phyloP scores from a whole-genome alignment of 2,888 invertebrate species.

The Drepanosiphum platanoidis region DNA sequence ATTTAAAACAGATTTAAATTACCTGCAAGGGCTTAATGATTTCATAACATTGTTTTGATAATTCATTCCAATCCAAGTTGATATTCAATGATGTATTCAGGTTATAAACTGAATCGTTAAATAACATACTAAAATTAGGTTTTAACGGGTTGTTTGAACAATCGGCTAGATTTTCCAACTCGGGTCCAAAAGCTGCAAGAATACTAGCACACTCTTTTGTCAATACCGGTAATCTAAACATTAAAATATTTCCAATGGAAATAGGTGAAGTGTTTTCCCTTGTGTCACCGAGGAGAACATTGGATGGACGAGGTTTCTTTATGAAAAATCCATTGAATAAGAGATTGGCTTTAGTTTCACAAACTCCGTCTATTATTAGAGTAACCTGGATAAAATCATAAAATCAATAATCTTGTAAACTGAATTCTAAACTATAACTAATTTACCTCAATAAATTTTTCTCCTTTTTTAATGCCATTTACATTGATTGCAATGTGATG shows the following conservation, averaged over 20 bases:
- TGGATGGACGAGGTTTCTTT: conserved; percentile 72
- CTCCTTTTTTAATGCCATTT: conserved; percentile 71
- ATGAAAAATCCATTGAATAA: conserved; percentile 73
- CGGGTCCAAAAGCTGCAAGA: conserved; percentile 71
- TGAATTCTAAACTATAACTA: not conserved
- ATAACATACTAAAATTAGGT: conserved; percentile 68
- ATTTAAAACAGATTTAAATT: not conserved
- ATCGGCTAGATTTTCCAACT: conserved; percentile 69
- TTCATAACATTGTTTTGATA: conserved; percentile 36
- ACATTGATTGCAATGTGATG: conserved; percentile 73
- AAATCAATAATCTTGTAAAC: not conserved
- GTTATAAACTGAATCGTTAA: conserved; percentile 57
- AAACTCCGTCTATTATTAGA: conserved; percentile 72
- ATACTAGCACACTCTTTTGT: conserved; percentile 70
- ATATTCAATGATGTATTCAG: conserved; percentile 48
- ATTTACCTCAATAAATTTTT: conserved; percentile 71
- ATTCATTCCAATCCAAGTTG: conserved; percentile 50
- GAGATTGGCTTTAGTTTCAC: conserved; percentile 71
- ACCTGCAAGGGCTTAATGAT: conserved; percentile 53
- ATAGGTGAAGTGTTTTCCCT: conserved; percentile 64
- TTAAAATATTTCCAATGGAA: conserved; percentile 67
- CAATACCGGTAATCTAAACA: conserved; percentile 73
- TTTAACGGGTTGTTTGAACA: conserved; percentile 69
- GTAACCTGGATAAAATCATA: conserved; percentile 68
- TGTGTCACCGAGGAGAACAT: conserved; percentile 71